Evolutionary conservation across 1,140 invertebrate species (phyloP).

Genomic region (Grapholita molesta): DNA sequence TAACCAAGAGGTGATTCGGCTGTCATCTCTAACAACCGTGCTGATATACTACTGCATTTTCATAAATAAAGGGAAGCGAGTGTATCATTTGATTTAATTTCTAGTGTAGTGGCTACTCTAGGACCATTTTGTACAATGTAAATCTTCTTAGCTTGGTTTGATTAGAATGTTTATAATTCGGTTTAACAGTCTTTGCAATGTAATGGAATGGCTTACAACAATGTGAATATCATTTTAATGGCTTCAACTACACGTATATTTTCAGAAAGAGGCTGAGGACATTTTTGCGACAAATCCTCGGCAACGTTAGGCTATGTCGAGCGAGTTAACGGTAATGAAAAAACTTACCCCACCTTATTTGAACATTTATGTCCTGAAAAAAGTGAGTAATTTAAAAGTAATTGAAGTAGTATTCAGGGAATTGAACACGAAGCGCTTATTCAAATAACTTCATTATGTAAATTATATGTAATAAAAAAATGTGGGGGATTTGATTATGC

Average conservation of each 20-base stretch:
- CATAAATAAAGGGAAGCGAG: constrained; percentile 23
- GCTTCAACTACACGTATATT: no score
- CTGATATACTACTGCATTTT: constrained; percentile 31
- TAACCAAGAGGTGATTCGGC: constrained; percentile 45
- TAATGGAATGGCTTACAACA: no score
- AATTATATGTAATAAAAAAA: constrained; percentile 2
- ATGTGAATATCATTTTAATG: no score
- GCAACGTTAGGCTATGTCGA: no score
- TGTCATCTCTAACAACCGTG: constrained; percentile 23
- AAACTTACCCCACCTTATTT: neutral
- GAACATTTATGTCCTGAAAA: neutral
- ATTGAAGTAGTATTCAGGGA: constrained; percentile 9
- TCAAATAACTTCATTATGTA: constrained; percentile 12
- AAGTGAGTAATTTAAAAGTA: neutral
- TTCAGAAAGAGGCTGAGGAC: no score
- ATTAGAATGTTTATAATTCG: no score
- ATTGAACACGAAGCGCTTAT: constrained; percentile 2
- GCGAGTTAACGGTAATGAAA: no score
- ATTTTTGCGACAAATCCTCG: no score
- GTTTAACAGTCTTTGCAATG: no score
- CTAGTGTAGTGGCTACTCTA: neutral
- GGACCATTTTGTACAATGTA: neutral
- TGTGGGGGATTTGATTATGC: neutral
- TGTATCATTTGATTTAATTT: neutral
- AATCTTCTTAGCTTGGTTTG: neutral